A percentile compares a stretch with the other conserved stretches of the same genome.
Evolutionary conservation across 2,888 invertebrate species (phyloP).

Genomic region (Oscheius sp.): DNA sequence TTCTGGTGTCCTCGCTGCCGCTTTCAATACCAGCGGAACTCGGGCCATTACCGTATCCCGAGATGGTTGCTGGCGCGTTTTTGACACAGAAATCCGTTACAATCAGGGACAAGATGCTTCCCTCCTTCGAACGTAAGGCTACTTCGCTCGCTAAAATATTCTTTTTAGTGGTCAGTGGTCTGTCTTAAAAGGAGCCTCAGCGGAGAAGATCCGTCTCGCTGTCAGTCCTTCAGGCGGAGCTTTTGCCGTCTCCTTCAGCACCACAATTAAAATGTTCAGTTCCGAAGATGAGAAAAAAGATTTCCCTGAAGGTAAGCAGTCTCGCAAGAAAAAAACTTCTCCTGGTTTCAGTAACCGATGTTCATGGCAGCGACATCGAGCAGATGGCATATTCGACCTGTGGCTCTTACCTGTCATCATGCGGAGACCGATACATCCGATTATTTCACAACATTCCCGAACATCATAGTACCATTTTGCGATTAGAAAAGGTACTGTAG

Average conservation of each 20-base stretch:
- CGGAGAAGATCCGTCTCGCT: slow-evolving; percentile 74
- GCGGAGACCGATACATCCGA: slow-evolving; percentile 76
- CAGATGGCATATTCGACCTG: slow-evolving; percentile 83
- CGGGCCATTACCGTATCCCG: slow-evolving; percentile 60
- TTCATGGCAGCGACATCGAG: slow-evolving; percentile 80
- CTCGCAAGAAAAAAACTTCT: too few species aligned
- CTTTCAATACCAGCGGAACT: slow-evolving; percentile 85
- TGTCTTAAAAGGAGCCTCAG: slow-evolving; percentile 49
- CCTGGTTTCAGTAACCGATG: slow-evolving; percentile 77
- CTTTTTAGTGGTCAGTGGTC: slow-evolving; percentile 78
- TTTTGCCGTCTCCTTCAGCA: slow-evolving; percentile 78
- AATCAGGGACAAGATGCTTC: slow-evolving; percentile 55
- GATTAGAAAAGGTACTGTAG: slow-evolving; percentile 25
- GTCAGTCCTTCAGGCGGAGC: slow-evolving; percentile 86
- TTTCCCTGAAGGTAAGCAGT: slow-evolving; percentile 76
- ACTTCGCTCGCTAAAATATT: slow-evolving; percentile 9
- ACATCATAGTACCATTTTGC: slow-evolving; percentile 41
- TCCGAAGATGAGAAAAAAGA: slow-evolving; percentile 73
- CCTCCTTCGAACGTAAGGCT: slow-evolving; percentile 21
- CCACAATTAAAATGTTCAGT: slow-evolving; percentile 80
- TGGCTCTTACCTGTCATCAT: slow-evolving; percentile 78
- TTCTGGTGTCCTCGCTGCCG: slow-evolving; percentile 85
- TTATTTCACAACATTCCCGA: slow-evolving; percentile 85
- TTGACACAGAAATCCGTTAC: slow-evolving; percentile 81
- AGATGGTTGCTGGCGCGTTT: slow-evolving; percentile 88